phyloP scores from a whole-genome alignment of 2,797 vertebrate genomes.

The Rhabdomys pumilio region DNA sequence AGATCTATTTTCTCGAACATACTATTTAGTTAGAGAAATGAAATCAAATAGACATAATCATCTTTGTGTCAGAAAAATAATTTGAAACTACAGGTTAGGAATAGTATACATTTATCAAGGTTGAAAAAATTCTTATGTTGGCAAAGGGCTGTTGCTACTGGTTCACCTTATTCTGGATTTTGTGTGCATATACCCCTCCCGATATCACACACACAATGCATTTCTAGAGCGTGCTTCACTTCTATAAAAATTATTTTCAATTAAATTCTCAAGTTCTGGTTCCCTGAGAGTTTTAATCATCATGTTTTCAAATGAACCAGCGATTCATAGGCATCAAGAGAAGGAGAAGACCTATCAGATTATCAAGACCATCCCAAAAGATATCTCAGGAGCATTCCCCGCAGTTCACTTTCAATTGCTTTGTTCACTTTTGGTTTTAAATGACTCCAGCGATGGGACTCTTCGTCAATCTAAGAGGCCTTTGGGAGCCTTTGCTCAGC shows the following conservation, averaged over 20 bases:
- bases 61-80: slow-evolving; percentile 71
- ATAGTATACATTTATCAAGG: slow-evolving; percentile 36
- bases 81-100: slow-evolving; percentile 54
- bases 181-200: background rate
- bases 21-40: slow-evolving; percentile 78
- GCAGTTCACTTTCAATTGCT: slow-evolving; percentile 50
- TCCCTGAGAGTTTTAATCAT: slow-evolving; percentile 64
- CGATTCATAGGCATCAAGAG: slow-evolving; percentile 32
- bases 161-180: background rate
- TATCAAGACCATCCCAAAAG: slow-evolving; percentile 17
- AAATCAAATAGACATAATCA: slow-evolving; percentile 75
- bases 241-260: slow-evolving; percentile 78
- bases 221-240: slow-evolving; percentile 59
- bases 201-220: background rate
- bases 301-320: slow-evolving; percentile 67
- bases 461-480: slow-evolving; percentile 75
- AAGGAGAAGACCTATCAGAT: slow-evolving; percentile 33
- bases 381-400: background rate
- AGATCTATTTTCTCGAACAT: slow-evolving; percentile 68
- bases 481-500: slow-evolving; percentile 52
- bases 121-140: slow-evolving; percentile 40
- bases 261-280: slow-evolving; percentile 75
- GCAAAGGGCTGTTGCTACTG: slow-evolving; percentile 27
- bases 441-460: slow-evolving; percentile 52
- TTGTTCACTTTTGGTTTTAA: slow-evolving; percentile 76